A percentile compares a stretch with the other conserved stretches of the same genome.
Conservation (phyloP, 2,888 invertebrate genomes). For the Dilophus febrilis region DNA sequence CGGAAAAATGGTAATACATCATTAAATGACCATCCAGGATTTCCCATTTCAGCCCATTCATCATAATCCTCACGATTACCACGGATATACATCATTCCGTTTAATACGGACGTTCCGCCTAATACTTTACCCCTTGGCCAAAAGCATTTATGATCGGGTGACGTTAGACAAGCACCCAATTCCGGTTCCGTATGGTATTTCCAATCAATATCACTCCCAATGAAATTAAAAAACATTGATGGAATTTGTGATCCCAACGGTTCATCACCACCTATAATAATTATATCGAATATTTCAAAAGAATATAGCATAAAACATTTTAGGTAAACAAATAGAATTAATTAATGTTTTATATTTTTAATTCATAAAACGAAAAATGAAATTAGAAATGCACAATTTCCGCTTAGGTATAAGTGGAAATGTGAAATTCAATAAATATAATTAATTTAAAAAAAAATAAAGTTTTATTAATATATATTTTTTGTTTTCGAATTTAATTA, state of each 20-base stretch:
- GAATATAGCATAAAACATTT: too few species aligned
- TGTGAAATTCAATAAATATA: too few species aligned
- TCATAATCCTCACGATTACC: constrained; percentile 79
- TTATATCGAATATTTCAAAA: too few species aligned
- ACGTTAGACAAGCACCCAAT: constrained; percentile 53
- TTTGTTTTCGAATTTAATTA: too few species aligned
- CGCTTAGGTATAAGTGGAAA: too few species aligned
- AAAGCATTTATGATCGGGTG: constrained; percentile 51
- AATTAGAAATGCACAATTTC: too few species aligned
- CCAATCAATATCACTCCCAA: constrained; percentile 79
- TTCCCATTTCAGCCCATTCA: constrained; percentile 70
- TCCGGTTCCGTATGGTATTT: constrained; percentile 74
- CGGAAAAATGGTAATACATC: constrained; percentile 81
- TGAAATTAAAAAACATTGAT: constrained; percentile 75
- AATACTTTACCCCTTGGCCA: constrained; percentile 80
- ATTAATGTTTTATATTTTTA: too few species aligned
- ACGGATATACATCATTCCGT: constrained; percentile 88
- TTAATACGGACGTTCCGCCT: constrained; percentile 84
- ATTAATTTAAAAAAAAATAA: too few species aligned
- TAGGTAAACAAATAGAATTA: too few species aligned
- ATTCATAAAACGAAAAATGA: too few species aligned
- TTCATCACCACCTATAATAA: constrained; percentile 52
- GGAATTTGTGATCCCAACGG: constrained; percentile 79
- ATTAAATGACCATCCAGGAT: constrained; percentile 76
- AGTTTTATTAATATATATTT: too few species aligned